Conservation (phyloP, 1,140 invertebrate genomes). For the Mycetomoellerius zeteki region DNA sequence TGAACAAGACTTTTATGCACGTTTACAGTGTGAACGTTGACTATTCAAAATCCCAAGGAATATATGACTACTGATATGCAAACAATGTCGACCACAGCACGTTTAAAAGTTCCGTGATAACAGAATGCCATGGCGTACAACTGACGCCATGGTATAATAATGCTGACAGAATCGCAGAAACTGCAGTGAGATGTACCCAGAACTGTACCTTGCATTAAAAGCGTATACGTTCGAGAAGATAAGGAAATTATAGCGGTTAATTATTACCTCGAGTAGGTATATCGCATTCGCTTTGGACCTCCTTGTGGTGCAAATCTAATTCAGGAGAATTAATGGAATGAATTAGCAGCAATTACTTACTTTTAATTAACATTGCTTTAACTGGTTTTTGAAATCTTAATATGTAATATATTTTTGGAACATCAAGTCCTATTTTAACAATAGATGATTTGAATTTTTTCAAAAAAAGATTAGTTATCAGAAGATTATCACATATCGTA, state of each 20-base stretch:
- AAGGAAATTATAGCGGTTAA: constrained; percentile 69
- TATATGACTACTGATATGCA: constrained; percentile 47
- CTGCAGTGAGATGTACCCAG: constrained; percentile 33
- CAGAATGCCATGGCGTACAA: constrained; percentile 34
- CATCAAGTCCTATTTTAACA: too few relatives aligned
- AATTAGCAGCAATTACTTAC: constrained; percentile 20
- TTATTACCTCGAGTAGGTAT: constrained; percentile 52
- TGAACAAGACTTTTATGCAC: neutral
- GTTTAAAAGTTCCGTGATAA: constrained; percentile 65
- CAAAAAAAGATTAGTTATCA: too few relatives aligned
- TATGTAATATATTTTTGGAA: too few relatives aligned
- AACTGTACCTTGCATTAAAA: constrained; percentile 38
- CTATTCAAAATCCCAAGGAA: constrained; percentile 24
- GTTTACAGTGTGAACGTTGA: constrained; percentile 19
- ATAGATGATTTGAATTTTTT: too few relatives aligned
- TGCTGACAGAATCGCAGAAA: constrained; percentile 62
- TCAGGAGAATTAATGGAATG: constrained; percentile 36
- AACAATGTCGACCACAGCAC: constrained; percentile 48
- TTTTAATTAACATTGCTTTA: neutral
- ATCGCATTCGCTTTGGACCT: constrained; percentile 46
- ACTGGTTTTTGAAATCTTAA: neutral
- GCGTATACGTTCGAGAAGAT: constrained; percentile 54
- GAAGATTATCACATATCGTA: neutral
- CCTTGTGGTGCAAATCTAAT: constrained; percentile 43
- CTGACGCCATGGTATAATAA: constrained; percentile 62